Conservation (phyloP, 92 coral and sea anemone genomes). For the Palythoa caribaeorum region DNA sequence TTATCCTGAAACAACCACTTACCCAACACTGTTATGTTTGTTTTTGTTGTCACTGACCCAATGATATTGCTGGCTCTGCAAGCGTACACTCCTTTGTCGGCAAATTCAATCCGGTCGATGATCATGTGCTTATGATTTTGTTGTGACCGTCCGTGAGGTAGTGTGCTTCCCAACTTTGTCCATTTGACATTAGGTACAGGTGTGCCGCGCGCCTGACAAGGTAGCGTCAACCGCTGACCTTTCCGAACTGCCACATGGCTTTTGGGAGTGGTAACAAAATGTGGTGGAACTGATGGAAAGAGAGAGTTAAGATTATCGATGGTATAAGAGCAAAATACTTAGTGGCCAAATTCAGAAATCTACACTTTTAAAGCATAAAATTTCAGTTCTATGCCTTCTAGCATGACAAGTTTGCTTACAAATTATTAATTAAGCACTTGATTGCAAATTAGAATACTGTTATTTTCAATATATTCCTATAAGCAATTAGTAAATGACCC, state of each 20-base stretch:
- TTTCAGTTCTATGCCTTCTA: too few species aligned
- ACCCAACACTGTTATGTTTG: neutral
- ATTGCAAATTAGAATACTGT: too few species aligned
- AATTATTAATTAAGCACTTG: too few species aligned
- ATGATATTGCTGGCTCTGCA: slow-evolving; percentile 16
- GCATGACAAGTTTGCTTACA: too few species aligned
- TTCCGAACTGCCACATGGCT: neutral
- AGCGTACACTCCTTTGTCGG: neutral
- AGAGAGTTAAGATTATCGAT: too few species aligned
- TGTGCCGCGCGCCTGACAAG: neutral
- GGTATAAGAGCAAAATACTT: too few species aligned
- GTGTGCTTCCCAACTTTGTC: neutral
- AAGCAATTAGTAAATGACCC: too few species aligned
- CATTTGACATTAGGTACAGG: neutral
- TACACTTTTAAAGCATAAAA: too few species aligned
- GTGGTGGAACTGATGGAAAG: neutral
- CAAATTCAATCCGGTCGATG: neutral
- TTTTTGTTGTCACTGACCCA: slow-evolving; percentile 10
- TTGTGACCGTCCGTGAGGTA: slow-evolving; percentile 3
- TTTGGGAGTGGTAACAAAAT: neutral
- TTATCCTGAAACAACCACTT: neutral
- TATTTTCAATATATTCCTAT: too few species aligned
- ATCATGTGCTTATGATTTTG: neutral
- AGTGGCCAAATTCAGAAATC: too few species aligned
- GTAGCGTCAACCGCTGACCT: neutral